These are phyloP conservation scores for Euzetes globulus DNA, from an alignment of 2,888 invertebrate genomes.

Conservation along the genomic window DNA sequence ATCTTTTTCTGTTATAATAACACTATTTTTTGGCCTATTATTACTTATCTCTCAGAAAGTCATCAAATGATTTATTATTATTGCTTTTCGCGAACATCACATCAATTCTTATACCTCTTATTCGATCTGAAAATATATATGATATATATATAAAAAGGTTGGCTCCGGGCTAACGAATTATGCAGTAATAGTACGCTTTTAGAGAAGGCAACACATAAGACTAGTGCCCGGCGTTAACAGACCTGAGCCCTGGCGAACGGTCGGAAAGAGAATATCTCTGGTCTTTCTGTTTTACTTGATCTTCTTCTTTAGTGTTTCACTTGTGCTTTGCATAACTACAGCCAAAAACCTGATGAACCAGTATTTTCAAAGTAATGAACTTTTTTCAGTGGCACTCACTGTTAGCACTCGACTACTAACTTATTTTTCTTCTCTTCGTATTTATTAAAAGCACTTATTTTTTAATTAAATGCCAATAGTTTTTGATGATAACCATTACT, in stretches of 20 bases:
- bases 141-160: neutral
- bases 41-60: constrained; percentile 20
- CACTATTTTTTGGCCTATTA: constrained; percentile 24
- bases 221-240: neutral
- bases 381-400: constrained; percentile 27
- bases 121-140: neutral
- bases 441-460: constrained; percentile 24
- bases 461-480: constrained; percentile 27
- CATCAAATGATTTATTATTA: constrained; percentile 29
- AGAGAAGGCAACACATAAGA: neutral
- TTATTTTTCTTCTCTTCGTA: neutral
- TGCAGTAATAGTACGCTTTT: constrained; percentile 6
- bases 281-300: neutral
- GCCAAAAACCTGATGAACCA: constrained; percentile 22
- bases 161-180: constrained; percentile 6
- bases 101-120: constrained; percentile 11
- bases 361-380: constrained; percentile 21
- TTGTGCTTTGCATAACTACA: neutral
- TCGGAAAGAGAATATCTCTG: neutral
- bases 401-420: constrained; percentile 25
- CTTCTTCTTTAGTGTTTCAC: neutral
- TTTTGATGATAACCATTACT: constrained; percentile 2
- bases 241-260: neutral
- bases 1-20: constrained; percentile 24
- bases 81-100: neutral